Base-by-base conservation (phyloP, 2,888 invertebrate genomes). In the Nomada hirtipes region DNA sequence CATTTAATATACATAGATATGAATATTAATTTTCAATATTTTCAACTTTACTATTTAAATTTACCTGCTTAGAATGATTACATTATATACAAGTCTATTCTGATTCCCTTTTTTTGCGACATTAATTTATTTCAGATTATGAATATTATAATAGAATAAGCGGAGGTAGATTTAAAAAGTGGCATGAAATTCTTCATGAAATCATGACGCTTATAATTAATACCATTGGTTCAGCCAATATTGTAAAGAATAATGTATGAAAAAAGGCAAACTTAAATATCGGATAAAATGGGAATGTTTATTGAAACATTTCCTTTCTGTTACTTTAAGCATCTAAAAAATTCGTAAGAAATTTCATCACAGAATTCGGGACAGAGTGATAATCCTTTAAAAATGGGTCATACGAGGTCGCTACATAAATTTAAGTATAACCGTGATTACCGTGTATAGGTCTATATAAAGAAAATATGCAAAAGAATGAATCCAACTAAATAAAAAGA, bases 351-450 rank as follows among this genome's bases (percentile, higher is more conserved):
- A 59, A 67, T 44, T 23, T 3, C 50, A n/a, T n/a, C 13, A 23
- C 2, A 76, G 15, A 42, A 59, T 26, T 53, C 47, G 2, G 3
- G 11, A 15, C 50, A 71, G 23, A 42, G 2, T 3, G 18, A 63
- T 63, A 71, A 61, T 29, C 53, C 42, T 29, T 10, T 13, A 47
- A 71, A 50, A 63, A n/a, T 55, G 18, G 10, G 55, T 11, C n/a
- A 55, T 13, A 53, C 20, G 3, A 42, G 18, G 44, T 26, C 26
- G 3, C 7, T 63, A 47, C 42, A 55, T 44, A 47, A 42, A 67
- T 15, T 59, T 20, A 15, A 3, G n/a, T 47, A 47, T 9, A 60
- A 29, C 11, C 36, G 20, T 4, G 18, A 10, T 70, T 55, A 20
- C 61, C 61, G 4, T 29, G 23, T 9, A 44, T 4, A 18, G 29